Evolutionary conservation across 1,140 invertebrate genomes (phyloP), one percentile per base, ranked within the genome.

Genomic region (Listronotus oregonensis): DNA sequence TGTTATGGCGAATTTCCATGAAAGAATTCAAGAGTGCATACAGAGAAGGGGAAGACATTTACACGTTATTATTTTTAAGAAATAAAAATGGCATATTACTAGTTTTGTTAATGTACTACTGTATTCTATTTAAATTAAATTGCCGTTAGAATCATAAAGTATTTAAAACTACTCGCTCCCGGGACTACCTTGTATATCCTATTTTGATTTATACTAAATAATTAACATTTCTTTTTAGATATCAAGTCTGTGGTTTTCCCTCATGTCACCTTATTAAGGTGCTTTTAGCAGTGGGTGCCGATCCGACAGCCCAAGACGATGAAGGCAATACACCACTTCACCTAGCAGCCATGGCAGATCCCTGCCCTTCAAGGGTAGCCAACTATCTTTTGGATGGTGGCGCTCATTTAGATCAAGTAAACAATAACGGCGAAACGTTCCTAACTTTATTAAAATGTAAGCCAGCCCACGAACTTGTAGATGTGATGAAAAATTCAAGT

Each of bases 331-430:
- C 91, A 10, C 87, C 92, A 1, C 81, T 96, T 10, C 93, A 95
- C 74, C 78, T 93, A n/a, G 85, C 87, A 2, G 89, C 88, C 32
- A 78, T 82, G 31, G 82, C 82, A 5, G 81, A 85, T 72, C 87
- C 87, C 6, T 88, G 85, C 76, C 85, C 85, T 10, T 82, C 86
- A 1, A 84, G 85, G 12, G 82, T 95, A 11, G 85, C 91, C 0
- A 82, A 84, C 63, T 84, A 84, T 3, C 81, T 97, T 0, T 82
- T 97, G 0, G 81, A 87, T 3, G 82, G 86, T 70, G 94, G 93
- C 27, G 92, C 92, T 9, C 95, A 98, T 80, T 82, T 96, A 52
- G 95, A 97, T 80, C 84, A 86, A n/a, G 87, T 90, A 43, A 96
- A 97, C 79, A 83, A 85, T 66, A 82, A 88, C 39, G 89, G 89